phyloP scores from a whole-genome alignment of 2,888 invertebrate genomes.

The Thelaira solivaga region DNA sequence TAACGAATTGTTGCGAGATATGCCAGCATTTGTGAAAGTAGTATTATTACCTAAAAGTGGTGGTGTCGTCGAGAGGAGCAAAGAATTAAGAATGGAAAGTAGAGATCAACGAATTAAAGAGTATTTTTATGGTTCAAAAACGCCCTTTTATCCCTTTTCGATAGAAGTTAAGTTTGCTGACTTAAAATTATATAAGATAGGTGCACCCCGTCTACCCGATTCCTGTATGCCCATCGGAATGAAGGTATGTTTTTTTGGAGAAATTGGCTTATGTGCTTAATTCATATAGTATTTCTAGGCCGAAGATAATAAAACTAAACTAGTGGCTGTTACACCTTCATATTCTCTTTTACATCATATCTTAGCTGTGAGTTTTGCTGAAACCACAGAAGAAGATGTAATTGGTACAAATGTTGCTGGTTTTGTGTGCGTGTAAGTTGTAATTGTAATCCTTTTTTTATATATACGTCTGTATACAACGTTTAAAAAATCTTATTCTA shows the following conservation, averaged over 20 bases:
- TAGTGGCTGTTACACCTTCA: constrained; percentile 88
- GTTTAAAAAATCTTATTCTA: too few relatives aligned
- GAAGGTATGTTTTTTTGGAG: constrained; percentile 84
- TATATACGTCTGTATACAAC: background rate
- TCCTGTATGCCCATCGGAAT: constrained; percentile 98
- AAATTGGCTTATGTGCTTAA: too few relatives aligned
- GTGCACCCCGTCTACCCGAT: constrained; percentile 93
- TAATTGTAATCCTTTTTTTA: too few relatives aligned
- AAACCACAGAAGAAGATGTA: constrained; percentile 88
- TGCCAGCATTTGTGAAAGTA: constrained; percentile 95
- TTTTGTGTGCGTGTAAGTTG: constrained; percentile 92
- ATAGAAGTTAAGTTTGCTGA: constrained; percentile 95
- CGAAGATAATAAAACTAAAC: constrained; percentile 92
- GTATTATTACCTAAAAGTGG: constrained; percentile 96
- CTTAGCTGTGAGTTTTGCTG: constrained; percentile 91
- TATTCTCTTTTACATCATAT: constrained; percentile 90
- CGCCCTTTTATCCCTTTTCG: constrained; percentile 93
- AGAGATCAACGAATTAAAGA: constrained; percentile 90
- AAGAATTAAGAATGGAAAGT: constrained; percentile 83
- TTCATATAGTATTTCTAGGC: too few relatives aligned
- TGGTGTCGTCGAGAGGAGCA: constrained; percentile 93
- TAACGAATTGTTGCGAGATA: constrained; percentile 94
- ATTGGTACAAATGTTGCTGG: constrained; percentile 92
- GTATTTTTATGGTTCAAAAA: constrained; percentile 94
- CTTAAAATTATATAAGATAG: constrained; percentile 94